Evolutionary conservation across 2,797 vertebrate genomes (phyloP).

Genomic region (Hozukius guyotensis): DNA sequence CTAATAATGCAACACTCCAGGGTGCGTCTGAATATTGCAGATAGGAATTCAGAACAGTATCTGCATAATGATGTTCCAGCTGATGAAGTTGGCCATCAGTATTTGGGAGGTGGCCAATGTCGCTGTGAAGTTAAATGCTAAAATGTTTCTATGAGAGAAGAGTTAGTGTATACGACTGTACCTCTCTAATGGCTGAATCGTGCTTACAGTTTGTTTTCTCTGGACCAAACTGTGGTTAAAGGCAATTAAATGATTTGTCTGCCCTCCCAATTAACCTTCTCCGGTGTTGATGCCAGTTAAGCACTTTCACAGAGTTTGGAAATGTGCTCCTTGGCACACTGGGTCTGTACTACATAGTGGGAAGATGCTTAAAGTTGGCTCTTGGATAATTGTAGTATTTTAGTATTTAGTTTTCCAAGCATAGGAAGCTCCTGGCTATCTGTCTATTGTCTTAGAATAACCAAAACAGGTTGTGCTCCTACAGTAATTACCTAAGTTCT

Average conservation of each 20-base stretch:
- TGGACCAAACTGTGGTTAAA: conserved; percentile 33
- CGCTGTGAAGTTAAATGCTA: conserved; percentile 4
- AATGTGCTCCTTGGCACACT: conserved; percentile 43
- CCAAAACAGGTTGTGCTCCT: background rate
- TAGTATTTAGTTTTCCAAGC: conserved; percentile 1
- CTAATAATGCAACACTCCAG: conserved; percentile 60
- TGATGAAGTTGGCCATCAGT: conserved; percentile 38
- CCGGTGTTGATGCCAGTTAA: conserved; percentile 31
- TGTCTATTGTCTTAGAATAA: conserved; percentile 17
- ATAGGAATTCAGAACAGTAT: conserved; percentile 47
- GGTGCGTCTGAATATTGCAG: conserved; percentile 41
- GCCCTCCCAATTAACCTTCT: conserved; percentile 36
- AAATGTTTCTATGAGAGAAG: conserved; percentile 14
- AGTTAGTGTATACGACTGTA: background rate
- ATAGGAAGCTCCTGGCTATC: background rate
- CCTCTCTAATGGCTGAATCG: conserved; percentile 7
- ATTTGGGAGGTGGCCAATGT: conserved; percentile 30
- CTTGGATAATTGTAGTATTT: conserved; percentile 15
- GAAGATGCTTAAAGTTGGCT: conserved; percentile 20
- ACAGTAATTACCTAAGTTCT: conserved; percentile 6
- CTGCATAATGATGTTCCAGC: conserved; percentile 46
- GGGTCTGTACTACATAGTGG: background rate
- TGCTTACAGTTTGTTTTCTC: conserved; percentile 24
- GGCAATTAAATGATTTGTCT: conserved; percentile 46
- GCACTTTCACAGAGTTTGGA: conserved; percentile 40